A percentile compares a stretch with the other conserved stretches of the same genome.
phyloP scores from a whole-genome alignment of 2,888 invertebrate species.

The Dascillus cervinus region DNA sequence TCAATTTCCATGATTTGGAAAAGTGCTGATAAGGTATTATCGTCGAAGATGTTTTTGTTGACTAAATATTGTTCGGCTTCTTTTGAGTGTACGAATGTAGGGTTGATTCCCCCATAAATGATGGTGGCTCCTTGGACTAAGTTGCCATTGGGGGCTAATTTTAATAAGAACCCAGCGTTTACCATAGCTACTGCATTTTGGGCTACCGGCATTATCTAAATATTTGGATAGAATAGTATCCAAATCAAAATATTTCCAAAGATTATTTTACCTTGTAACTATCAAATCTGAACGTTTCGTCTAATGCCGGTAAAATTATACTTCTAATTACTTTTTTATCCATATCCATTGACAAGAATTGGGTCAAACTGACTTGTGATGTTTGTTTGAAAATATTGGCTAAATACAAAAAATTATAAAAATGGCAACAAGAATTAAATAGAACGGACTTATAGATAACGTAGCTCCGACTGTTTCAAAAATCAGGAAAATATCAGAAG shows the following conservation, averaged over 20 bases:
- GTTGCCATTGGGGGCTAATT: slow-evolving; percentile 44
- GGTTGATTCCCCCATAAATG: slow-evolving; percentile 58
- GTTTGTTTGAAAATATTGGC: no score
- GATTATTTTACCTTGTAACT: slow-evolving; percentile 30
- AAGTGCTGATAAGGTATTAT: slow-evolving; percentile 40
- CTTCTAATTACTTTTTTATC: slow-evolving; percentile 42
- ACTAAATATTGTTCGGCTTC: slow-evolving; percentile 44
- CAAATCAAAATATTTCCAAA: no score
- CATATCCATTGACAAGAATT: slow-evolving; percentile 44
- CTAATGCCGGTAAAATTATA: slow-evolving; percentile 44
- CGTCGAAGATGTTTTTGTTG: slow-evolving; percentile 40
- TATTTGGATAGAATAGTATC: neutral
- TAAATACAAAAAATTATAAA: no score
- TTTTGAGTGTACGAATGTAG: slow-evolving; percentile 45
- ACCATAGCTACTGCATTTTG: slow-evolving; percentile 71
- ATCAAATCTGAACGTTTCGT: slow-evolving; percentile 31
- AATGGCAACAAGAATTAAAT: no score
- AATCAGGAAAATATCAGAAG: slow-evolving; percentile 67
- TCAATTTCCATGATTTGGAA: slow-evolving; percentile 47
- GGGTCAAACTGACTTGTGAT: slow-evolving; percentile 7
- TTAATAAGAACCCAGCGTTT: slow-evolving; percentile 63
- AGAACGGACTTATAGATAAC: slow-evolving; percentile 38
- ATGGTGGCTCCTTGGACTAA: slow-evolving; percentile 50
- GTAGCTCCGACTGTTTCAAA: slow-evolving; percentile 51
- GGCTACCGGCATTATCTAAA: slow-evolving; percentile 63